Evolutionary conservation across 2,888 invertebrate genomes (phyloP).

Genomic region (Girardia tigrina): DNA sequence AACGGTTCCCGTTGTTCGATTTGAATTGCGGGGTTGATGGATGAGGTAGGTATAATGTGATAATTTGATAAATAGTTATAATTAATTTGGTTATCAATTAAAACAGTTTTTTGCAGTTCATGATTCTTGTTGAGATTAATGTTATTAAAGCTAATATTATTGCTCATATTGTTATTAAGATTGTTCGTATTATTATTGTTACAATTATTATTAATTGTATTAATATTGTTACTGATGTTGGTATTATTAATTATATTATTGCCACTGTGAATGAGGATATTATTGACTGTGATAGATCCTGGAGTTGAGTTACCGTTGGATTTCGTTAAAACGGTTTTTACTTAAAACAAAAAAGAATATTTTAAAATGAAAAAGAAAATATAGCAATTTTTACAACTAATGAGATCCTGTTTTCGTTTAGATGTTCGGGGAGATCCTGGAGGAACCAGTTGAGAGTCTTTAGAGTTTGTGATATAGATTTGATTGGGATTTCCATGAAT

Average conservation of each 20-base stretch:
- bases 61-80: neutral
- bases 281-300: neutral
- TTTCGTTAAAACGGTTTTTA: conserved; percentile 12
- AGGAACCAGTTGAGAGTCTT: neutral
- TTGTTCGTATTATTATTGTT: no score
- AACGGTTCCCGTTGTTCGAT: neutral
- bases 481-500: neutral
- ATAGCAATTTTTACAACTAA: neutral
- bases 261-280: neutral
- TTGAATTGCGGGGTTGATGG: neutral
- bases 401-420: conserved; percentile 30
- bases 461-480: neutral
- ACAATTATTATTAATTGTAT: no score
- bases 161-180: no score
- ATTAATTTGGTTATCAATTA: neutral
- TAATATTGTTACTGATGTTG: no score
- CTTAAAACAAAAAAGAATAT: neutral
- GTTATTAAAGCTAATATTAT: no score
- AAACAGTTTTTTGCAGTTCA: neutral
- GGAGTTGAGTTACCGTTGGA: neutral
- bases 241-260: no score
- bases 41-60: conserved; percentile 7
- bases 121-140: neutral
- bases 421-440: conserved; percentile 24
- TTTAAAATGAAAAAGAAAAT: neutral